phyloP scores from a whole-genome alignment of 2,888 invertebrate genomes.

The Nysson spinosus region DNA sequence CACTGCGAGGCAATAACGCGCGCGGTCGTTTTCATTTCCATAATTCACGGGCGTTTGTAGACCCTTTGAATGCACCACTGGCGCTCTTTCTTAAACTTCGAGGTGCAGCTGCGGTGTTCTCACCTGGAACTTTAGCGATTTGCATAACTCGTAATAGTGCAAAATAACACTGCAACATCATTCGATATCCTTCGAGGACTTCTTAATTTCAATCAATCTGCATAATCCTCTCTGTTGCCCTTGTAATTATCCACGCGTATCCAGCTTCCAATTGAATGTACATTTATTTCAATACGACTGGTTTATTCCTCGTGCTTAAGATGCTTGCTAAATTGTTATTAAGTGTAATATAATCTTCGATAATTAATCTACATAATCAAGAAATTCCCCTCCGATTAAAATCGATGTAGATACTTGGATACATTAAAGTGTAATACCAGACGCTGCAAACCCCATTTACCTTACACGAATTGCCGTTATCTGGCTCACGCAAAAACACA shows the following conservation, averaged over 20 bases:
- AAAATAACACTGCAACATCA: slow-evolving; percentile 11
- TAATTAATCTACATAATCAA: too few species aligned
- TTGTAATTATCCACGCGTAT: slow-evolving; percentile 23
- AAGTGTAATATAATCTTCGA: too few species aligned
- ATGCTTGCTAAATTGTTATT: too few species aligned
- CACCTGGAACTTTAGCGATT: slow-evolving; percentile 49
- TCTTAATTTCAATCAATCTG: too few species aligned
- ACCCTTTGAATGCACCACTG: slow-evolving; percentile 38
- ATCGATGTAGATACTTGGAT: slow-evolving; percentile 18
- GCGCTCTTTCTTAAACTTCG: slow-evolving; percentile 40
- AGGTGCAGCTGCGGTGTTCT: slow-evolving; percentile 44
- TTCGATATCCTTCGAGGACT: slow-evolving; percentile 6
- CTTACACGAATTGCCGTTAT: slow-evolving; percentile 24
- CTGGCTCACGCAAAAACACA: slow-evolving; percentile 32
- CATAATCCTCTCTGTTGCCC: too few species aligned
- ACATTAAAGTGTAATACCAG: slow-evolving; percentile 8
- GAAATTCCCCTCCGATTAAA: not conserved
- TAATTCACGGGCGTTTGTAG: slow-evolving; percentile 57
- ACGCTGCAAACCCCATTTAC: slow-evolving; percentile 30
- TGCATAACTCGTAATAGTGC: slow-evolving; percentile 38
- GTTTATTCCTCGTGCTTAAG: too few species aligned
- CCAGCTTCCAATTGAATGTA: too few species aligned
- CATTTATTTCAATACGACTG: too few species aligned
- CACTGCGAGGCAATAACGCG: slow-evolving; percentile 50
- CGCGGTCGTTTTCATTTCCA: slow-evolving; percentile 57